These are phyloP conservation scores for Takifugu rubripes DNA, from an alignment of 2,797 vertebrate genomes.

Conservation along the genomic window DNA sequence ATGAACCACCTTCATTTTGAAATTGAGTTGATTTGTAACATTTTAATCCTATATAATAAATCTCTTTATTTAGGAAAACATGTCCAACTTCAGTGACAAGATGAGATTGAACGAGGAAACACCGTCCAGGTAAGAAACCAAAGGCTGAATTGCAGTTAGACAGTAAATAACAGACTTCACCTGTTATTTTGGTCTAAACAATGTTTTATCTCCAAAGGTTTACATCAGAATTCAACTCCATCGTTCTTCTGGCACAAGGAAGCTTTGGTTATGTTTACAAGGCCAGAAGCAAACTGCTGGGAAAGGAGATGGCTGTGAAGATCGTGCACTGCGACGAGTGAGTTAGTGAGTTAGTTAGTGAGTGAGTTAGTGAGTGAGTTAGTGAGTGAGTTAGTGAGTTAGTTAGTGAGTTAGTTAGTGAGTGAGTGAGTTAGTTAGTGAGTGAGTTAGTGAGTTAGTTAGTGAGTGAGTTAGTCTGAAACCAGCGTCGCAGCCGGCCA, in stretches of 20 bases:
- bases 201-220: slow-evolving; percentile 55
- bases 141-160: slow-evolving; percentile 37
- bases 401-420: too few species aligned
- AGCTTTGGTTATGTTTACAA: slow-evolving; percentile 72
- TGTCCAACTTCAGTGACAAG: slow-evolving; percentile 12
- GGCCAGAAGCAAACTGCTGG: slow-evolving; percentile 54
- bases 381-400: too few species aligned
- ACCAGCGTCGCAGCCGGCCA: too few species aligned
- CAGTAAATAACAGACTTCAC: background rate
- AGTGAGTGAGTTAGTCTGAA: too few species aligned
- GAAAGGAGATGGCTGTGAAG: slow-evolving; percentile 67
- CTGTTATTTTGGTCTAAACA: background rate
- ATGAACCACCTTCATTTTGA: background rate
- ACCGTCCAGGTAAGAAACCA: background rate
- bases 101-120: background rate
- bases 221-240: slow-evolving; percentile 54
- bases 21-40: background rate
- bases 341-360: slow-evolving; percentile 31
- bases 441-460: too few species aligned
- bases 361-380: too few species aligned
- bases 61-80: background rate
- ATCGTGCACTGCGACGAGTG: slow-evolving; percentile 60
- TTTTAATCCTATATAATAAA: background rate
- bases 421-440: too few species aligned
- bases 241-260: slow-evolving; percentile 59